Base-by-base conservation (phyloP, 2,888 invertebrate species). In the Holacanthella duospinosa region DNA sequence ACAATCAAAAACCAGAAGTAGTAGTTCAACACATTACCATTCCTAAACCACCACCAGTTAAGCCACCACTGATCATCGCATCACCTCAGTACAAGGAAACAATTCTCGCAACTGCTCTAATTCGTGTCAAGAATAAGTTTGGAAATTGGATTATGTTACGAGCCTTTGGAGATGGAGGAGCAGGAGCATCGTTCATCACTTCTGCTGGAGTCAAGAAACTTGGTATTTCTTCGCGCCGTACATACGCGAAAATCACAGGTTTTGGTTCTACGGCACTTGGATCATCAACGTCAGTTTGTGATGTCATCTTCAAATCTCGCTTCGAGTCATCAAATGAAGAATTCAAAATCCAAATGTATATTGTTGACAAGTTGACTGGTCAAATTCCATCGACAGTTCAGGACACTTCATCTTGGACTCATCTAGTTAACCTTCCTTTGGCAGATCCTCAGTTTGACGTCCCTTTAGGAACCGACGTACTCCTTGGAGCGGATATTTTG, bases 91-190 rank as follows among this genome's bases (percentile, higher is more conserved):
- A 9, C 9, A 36, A 36, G 36, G 36, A 36, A 36, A 36, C 36
- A 36, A 29, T 58, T 3, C 58, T 58, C 6, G 36, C 58, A 3
- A 58, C 58, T 3, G 58, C 58, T 6, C n/a, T 58, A 3, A 29
- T 58, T 19, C 3, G 4, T 6, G 24, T 24, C 6, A n/a, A 29
- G 3, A 9, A 29, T 24, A 43, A 29, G 21, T 24, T 16, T 4
- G 43, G 43, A 9, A 3, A 6, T 24, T 19, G 6, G n/a, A 6
- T n/a, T 3, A 4, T 21, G n/a, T 9, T 25, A 6, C 58, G 58
- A 3, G 29, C 43, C 9, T 24, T 58, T 24, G 6, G 6, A 9
- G 58, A 58, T 24, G 25, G 58, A 19, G 58, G 58, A 4, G 4
- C 58, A 29, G 16, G 21, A 19, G 9, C 58, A 6, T 27, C 27